phyloP scores from a whole-genome alignment of 1,140 invertebrate species.

The Apolygus lucorum region DNA sequence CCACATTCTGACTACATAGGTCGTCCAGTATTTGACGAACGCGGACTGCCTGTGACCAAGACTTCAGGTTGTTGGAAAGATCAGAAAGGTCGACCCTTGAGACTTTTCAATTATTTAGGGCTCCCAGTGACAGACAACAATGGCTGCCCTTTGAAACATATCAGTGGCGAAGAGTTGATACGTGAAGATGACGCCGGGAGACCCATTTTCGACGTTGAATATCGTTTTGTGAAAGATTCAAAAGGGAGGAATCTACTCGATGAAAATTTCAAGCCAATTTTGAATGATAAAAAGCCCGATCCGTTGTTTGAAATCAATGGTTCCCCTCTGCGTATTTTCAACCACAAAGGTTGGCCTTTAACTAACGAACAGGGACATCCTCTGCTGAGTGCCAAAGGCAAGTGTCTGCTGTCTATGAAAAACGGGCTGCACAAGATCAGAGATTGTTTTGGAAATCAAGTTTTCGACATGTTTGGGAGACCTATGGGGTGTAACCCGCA shows the following conservation, averaged over 20 bases:
- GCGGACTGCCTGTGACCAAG: not conserved
- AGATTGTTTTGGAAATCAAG: not conserved
- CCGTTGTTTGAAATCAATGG: not conserved
- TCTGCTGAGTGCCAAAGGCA: not conserved
- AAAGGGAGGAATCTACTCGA: not conserved
- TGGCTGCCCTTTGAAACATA: not conserved
- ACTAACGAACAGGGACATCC: not conserved
- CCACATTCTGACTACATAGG: conserved; percentile 1
- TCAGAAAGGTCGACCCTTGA: conserved; percentile 8
- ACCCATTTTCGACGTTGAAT: not conserved
- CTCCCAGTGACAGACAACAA: conserved; percentile 13
- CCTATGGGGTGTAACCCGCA: conserved; percentile 1
- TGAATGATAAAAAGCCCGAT: not conserved
- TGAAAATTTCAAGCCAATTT: conserved; percentile 1
- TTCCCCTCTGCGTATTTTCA: not conserved
- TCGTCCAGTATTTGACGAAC: conserved; percentile 14
- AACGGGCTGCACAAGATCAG: conserved; percentile 8
- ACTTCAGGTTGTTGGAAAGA: conserved; percentile 13
- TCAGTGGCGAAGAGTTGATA: not conserved
- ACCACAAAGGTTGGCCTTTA: conserved; percentile 1
- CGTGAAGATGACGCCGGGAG: not conserved
- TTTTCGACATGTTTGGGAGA: not conserved
- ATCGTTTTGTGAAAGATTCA: not conserved
- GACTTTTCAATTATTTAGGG: not conserved
- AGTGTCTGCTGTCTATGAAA: not conserved